Percentiles rank a stretch among this genome's conserved stretches.
Conservation (phyloP, 2,113 vertebrate species). For the Rhinopithecus roxellana region DNA sequence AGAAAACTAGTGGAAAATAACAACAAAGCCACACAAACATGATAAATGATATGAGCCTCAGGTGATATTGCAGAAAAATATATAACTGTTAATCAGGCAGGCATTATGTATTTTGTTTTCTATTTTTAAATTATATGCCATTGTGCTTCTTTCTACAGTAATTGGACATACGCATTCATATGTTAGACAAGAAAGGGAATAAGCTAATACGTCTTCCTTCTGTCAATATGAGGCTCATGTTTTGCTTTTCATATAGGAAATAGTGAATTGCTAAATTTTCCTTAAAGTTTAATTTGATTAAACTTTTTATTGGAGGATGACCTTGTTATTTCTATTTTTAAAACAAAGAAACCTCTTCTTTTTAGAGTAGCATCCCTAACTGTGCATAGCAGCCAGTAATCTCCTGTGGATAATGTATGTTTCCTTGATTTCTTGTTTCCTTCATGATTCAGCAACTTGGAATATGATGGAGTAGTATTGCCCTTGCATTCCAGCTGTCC, state of each 20-base stretch:
- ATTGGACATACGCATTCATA: constrained; percentile 58
- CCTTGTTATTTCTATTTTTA: constrained; percentile 48
- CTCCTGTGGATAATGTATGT: neutral
- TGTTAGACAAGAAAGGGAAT: constrained; percentile 79
- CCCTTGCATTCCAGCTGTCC: neutral
- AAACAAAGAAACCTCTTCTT: neutral
- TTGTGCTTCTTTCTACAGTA: constrained; percentile 36
- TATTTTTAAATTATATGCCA: constrained; percentile 49
- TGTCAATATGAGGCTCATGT: constrained; percentile 51
- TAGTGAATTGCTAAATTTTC: constrained; percentile 24
- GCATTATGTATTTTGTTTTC: constrained; percentile 17
- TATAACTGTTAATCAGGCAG: constrained; percentile 46
- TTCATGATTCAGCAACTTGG: neutral
- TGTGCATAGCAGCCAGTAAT: neutral
- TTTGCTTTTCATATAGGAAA: constrained; percentile 14
- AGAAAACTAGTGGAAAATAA: neutral
- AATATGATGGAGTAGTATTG: neutral
- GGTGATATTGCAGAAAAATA: neutral
- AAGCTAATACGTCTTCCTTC: constrained; percentile 84
- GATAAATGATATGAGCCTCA: neutral
- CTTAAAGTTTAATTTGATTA: constrained; percentile 35
- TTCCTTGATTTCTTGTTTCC: neutral
- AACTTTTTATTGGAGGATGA: constrained; percentile 39
- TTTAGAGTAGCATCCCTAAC: neutral
- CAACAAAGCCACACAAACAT: neutral